Evolutionary conservation across 2,888 invertebrate genomes (phyloP).

Genomic region (Rotaria sp.): DNA sequence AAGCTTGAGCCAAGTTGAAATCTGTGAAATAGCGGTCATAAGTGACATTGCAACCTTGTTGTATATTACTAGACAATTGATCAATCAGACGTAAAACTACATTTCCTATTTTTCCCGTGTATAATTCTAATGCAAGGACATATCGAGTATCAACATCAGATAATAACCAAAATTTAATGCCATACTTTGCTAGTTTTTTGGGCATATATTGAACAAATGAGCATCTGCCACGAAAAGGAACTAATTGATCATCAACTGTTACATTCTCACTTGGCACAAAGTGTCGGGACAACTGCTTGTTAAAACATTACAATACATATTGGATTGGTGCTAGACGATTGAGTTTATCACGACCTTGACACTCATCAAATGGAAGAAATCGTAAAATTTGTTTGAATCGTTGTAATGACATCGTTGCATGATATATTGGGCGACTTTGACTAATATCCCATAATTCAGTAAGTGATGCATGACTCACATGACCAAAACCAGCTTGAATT

Average conservation of each 20-base stretch:
- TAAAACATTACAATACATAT: constrained; percentile 23
- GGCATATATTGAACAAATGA: constrained; percentile 38
- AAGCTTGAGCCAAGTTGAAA: not conserved
- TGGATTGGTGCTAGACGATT: constrained; percentile 6
- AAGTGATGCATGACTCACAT: not conserved
- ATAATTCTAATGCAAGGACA: not conserved
- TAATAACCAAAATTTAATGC: constrained; percentile 38
- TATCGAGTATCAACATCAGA: constrained; percentile 33
- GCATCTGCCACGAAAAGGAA: constrained; percentile 28
- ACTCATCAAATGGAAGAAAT: not conserved
- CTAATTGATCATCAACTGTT: constrained; percentile 38
- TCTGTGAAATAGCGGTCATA: not conserved
- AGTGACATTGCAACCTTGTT: not conserved
- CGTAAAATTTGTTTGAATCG: not conserved
- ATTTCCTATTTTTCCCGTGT: not conserved
- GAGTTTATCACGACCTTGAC: not conserved
- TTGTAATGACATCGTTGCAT: not conserved
- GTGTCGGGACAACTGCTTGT: constrained; percentile 17
- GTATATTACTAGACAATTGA: not conserved
- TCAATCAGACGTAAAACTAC: not conserved
- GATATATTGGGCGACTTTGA: not conserved
- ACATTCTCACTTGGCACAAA: constrained; percentile 19
- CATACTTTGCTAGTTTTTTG: constrained; percentile 34
- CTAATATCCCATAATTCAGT: not conserved
- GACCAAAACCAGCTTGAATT: not conserved